These are phyloP conservation scores for Emesis furor DNA, from an alignment of 2,888 invertebrate genomes.

Conservation along the genomic window DNA sequence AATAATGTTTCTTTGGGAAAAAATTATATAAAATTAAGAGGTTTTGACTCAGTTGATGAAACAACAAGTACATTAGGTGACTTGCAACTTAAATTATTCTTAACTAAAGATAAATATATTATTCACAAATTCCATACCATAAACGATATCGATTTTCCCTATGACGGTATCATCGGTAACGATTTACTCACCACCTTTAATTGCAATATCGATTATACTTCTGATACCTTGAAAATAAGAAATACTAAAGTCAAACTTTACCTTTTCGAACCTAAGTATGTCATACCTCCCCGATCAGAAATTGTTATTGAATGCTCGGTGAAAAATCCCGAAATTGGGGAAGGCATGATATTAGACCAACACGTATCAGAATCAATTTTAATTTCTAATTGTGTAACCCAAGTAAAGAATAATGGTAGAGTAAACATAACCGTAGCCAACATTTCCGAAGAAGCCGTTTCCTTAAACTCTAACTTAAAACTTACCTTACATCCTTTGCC, in stretches of 20 bases:
- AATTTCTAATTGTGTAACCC: slow-evolving; percentile 57
- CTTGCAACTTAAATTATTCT: no score
- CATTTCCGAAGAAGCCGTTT: slow-evolving; percentile 41
- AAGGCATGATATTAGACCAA: slow-evolving; percentile 65
- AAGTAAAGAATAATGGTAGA: slow-evolving; percentile 51
- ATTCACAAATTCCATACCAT: slow-evolving; percentile 14
- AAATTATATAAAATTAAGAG: no score
- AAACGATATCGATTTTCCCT: not conserved
- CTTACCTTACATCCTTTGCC: slow-evolving; percentile 34
- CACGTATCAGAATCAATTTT: slow-evolving; percentile 43
- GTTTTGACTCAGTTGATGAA: no score
- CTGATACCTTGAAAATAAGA: slow-evolving; percentile 3
- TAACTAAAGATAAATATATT: not conserved
- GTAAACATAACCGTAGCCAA: slow-evolving; percentile 46
- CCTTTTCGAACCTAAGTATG: slow-evolving; percentile 62
- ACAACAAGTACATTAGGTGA: no score
- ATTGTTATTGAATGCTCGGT: slow-evolving; percentile 71
- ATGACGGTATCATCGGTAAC: slow-evolving; percentile 9
- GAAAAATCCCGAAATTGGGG: slow-evolving; percentile 64
- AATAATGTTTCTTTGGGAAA: no score
- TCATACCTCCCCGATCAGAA: slow-evolving; percentile 67
- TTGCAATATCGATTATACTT: slow-evolving; percentile 4
- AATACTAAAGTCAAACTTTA: not conserved
- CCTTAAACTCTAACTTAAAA: slow-evolving; percentile 40
- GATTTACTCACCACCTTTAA: not conserved